Conservation (phyloP, 2,888 invertebrate genomes). For the Eubasilissa splendida region DNA sequence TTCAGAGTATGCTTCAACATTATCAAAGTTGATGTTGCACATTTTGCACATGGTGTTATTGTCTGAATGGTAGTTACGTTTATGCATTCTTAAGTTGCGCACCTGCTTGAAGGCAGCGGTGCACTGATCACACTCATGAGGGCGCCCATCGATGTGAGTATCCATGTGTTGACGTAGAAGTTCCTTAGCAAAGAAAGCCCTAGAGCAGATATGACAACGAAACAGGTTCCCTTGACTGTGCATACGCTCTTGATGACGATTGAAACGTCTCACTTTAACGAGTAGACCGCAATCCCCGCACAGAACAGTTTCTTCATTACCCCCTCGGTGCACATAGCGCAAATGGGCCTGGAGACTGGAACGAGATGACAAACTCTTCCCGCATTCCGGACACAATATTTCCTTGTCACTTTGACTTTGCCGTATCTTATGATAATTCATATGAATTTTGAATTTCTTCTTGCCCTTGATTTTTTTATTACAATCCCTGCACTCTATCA, state of each 20-base stretch:
- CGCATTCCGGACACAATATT: conserved; percentile 43
- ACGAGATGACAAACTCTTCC: conserved; percentile 36
- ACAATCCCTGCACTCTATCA: conserved; percentile 42
- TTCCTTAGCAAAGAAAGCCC: conserved; percentile 49
- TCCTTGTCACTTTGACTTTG: conserved; percentile 24
- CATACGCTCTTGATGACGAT: conserved; percentile 47
- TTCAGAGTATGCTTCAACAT: conserved; percentile 21
- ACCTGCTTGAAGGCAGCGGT: conserved; percentile 47
- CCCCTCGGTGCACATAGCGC: conserved; percentile 41
- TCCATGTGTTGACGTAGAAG: conserved; percentile 49
- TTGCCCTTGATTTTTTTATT: conserved; percentile 47
- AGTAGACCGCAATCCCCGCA: conserved; percentile 44
- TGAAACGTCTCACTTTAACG: conserved; percentile 36
- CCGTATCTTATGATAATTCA: conserved; percentile 40
- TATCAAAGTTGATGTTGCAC: conserved; percentile 39
- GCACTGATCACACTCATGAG: conserved; percentile 44
- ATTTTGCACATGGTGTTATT: conserved; percentile 14
- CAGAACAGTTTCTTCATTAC: conserved; percentile 35
- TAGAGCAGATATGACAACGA: conserved; percentile 38
- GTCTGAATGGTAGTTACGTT: conserved; percentile 39
- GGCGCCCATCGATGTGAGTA: conserved; percentile 47
- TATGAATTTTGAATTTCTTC: conserved; percentile 42
- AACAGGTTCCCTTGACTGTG: conserved; percentile 43
- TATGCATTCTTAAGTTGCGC: conserved; percentile 46
- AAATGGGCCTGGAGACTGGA: conserved; percentile 43